These are phyloP conservation scores for Sphyrna mokarran DNA, from an alignment of 2,113 vertebrate genomes.

Conservation along the genomic window DNA sequence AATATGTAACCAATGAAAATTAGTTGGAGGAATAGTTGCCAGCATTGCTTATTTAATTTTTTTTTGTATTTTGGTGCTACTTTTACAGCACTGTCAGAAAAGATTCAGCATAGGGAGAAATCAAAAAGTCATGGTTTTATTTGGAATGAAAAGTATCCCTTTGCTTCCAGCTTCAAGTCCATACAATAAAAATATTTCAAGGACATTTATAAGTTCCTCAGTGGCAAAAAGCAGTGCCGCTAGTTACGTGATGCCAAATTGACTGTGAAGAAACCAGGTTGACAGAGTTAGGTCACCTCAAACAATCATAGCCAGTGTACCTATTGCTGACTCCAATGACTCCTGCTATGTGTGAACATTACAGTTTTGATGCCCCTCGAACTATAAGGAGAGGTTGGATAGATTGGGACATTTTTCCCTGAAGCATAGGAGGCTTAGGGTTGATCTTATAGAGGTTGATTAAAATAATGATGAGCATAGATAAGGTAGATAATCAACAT, in stretches of 20 bases:
- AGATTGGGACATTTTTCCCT: no score
- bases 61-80: neutral
- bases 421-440: no score
- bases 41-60: neutral
- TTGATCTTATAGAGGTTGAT: no score
- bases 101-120: neutral
- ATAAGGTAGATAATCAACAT: no score
- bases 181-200: neutral
- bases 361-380: neutral
- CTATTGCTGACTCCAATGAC: neutral
- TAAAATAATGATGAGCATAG: no score
- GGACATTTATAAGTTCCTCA: neutral
- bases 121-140: neutral
- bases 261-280: neutral
- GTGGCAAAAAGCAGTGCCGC: neutral
- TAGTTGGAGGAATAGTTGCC: neutral
- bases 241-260: neutral
- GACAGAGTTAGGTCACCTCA: neutral
- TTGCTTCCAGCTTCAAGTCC: neutral
- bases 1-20: neutral
- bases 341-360: neutral
- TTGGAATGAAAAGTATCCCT: neutral
- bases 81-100: neutral
- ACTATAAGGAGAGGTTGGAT: no score
- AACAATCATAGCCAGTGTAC: neutral